These are phyloP conservation scores for Notiomystis cincta DNA, from an alignment of 2,113 vertebrate genomes.

Conservation along the genomic window DNA sequence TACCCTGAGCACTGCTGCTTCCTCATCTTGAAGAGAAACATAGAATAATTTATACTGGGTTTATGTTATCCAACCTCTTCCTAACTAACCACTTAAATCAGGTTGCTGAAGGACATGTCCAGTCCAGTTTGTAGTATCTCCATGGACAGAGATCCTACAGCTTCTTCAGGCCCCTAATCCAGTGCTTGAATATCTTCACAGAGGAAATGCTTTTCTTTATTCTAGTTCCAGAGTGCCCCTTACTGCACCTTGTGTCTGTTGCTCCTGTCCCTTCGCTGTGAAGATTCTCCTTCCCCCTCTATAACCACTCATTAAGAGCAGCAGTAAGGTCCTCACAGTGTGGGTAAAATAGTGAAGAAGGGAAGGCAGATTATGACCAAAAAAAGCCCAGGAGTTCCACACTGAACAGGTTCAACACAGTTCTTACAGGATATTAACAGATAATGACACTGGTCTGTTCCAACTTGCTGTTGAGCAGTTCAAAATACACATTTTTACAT, in stretches of 20 bases:
- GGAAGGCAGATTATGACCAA: background rate
- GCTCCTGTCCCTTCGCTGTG: background rate
- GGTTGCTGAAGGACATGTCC: background rate
- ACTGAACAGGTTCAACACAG: background rate
- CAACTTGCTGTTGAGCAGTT: background rate
- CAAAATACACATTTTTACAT: background rate
- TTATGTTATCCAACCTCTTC: background rate
- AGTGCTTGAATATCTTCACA: background rate
- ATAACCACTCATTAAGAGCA: background rate
- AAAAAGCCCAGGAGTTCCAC: background rate
- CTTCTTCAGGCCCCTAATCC: background rate
- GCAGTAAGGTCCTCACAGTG: background rate
- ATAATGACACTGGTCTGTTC: accelerated
- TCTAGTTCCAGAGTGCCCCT: background rate
- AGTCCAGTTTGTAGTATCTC: background rate
- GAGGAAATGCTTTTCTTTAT: background rate
- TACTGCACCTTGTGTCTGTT: background rate
- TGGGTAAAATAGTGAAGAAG: background rate
- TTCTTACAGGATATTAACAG: background rate
- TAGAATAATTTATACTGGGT: background rate
- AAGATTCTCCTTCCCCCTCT: background rate
- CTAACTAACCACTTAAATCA: background rate
- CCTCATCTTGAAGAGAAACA: background rate
- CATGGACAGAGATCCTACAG: background rate
- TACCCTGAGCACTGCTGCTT: background rate